A percentile compares a stretch with the other conserved stretches of the same genome.
Conservation (phyloP, 2,113 vertebrate genomes). For the Bubalus kerabau region DNA sequence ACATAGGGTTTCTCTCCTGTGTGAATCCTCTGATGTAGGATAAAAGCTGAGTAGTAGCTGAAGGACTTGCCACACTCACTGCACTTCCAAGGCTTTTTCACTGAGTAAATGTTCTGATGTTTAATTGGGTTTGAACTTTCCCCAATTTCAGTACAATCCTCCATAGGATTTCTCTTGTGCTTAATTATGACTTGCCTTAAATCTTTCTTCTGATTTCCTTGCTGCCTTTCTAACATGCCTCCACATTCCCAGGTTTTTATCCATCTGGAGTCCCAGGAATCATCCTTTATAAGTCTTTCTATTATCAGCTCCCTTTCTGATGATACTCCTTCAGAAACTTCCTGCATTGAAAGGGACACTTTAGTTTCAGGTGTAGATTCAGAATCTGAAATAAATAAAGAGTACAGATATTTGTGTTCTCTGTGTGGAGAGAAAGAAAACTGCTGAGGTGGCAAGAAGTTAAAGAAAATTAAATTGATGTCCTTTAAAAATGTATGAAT, state of each 20-base stretch:
- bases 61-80: constrained; percentile 43
- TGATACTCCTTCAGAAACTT: not conserved
- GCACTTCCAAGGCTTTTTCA: constrained; percentile 31
- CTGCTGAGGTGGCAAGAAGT: not conserved
- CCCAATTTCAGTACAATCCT: not conserved
- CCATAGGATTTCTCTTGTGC: not conserved
- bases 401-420: not conserved
- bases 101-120: not conserved
- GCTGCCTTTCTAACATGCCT: not conserved
- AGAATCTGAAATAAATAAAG: constrained; percentile 51
- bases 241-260: not conserved
- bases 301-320: constrained; percentile 5
- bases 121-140: not conserved
- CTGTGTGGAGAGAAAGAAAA: not conserved
- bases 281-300: not conserved
- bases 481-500: not conserved
- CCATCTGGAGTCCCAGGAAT: not conserved
- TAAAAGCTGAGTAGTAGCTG: constrained; percentile 24
- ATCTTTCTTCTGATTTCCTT: not conserved
- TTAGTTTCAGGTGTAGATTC: constrained; percentile 10
- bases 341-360: constrained; percentile 11
- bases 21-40: constrained; percentile 39
- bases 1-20: constrained; percentile 39
- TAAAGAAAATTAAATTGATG: not conserved
- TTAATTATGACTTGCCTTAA: not conserved